Conservation (phyloP, 1,140 invertebrate genomes). For the Microplitis demolitor region DNA sequence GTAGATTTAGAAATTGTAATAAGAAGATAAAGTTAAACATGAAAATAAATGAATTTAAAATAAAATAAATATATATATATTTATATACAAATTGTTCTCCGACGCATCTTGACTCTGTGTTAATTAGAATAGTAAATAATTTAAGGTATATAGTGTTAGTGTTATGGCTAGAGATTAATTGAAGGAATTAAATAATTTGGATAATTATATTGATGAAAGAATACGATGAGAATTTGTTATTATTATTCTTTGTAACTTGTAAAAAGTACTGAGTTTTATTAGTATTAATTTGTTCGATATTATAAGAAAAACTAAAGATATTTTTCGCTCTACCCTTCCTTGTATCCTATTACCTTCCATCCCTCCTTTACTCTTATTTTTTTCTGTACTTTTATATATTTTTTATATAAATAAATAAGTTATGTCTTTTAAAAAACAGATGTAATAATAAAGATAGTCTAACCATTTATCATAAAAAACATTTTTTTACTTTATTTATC, state of each 20-base stretch:
- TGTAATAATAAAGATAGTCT: conserved; percentile 61
- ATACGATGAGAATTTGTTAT: conserved; percentile 59
- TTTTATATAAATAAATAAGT: conserved; percentile 32
- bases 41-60: too few relatives aligned
- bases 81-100: conserved; percentile 36
- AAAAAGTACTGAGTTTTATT: conserved; percentile 64
- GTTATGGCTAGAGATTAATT: conserved; percentile 47
- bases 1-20: neutral
- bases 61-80: neutral
- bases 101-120: conserved; percentile 48
- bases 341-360: conserved; percentile 32
- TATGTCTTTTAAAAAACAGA: conserved; percentile 56
- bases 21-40: neutral
- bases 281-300: conserved; percentile 53
- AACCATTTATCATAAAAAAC: conserved; percentile 51
- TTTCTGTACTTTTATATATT: too few relatives aligned
- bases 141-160: conserved; percentile 41
- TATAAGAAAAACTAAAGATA: conserved; percentile 51
- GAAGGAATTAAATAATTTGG: conserved; percentile 40
- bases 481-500: conserved; percentile 12
- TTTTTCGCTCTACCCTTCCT: conserved; percentile 39
- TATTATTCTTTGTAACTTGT: conserved; percentile 61
- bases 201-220: too few relatives aligned
- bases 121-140: conserved; percentile 38
- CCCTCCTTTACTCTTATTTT: conserved; percentile 37